Base-by-base conservation (phyloP, 92 coral and sea anemone genomes). In the Meandrina meandrites region DNA sequence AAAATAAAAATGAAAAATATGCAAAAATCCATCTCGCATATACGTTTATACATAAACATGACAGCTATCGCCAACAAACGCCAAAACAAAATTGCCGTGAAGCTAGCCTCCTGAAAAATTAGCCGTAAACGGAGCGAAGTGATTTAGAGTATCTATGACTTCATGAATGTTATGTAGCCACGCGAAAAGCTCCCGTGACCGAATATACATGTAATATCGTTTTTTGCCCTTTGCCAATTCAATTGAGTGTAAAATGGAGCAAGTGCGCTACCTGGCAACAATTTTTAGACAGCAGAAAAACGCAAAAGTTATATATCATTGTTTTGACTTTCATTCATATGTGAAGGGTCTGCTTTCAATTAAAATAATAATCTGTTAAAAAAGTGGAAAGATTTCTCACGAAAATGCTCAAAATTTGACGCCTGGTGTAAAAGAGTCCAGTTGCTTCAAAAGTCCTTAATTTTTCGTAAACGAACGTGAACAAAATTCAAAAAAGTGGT, bases 11-110 rank as follows among this genome's bases (percentile, higher is more conserved):
- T n/a, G 13, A 47, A 7, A 85, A 78, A 86, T 79, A 86, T 79
- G 78, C 77, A 78, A 66, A 86, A 78, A 67, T 36, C 34, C 73
- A 69, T 84, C 73, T 73, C 73, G 8, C 77, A 56, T 74, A 22
- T 7, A 73, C 48, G 48, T 34, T 35, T 19, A 84, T 83, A 37
- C 87, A 83, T 74, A 83, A 53, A 73, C 51, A 54, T 73, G 87
- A 83, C 80, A 83, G 50, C 56, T 69, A 68, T 71, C 19, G 69
- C 53, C 53, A 22, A 74, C 68, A 36, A 48, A 51, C 42, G 86
- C 62, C 80, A 71, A 78, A 36, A n/a, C 54, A 31, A 15, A 8
- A 45, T 22, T 54, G 35, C 80, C 42, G n/a, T n/a, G 24, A 56
- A 42, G 50, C 15, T 48, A 56, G 50, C 75, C 45, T 37, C 17